These are phyloP conservation scores for Typhlichthys eigenmanni DNA, from an alignment of 2,797 vertebrate species.

Conservation along the genomic window DNA sequence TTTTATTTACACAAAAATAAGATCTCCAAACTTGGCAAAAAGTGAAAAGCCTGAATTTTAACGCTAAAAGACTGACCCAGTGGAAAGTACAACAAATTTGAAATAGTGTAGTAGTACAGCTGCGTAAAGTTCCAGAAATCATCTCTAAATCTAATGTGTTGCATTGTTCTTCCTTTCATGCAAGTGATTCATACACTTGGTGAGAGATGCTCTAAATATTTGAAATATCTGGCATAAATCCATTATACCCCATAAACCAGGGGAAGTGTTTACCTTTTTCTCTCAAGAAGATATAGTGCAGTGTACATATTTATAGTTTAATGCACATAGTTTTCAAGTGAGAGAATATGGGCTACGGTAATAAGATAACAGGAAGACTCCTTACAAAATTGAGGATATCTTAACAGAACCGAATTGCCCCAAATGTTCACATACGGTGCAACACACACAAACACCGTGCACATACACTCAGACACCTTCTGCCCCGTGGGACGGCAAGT, in stretches of 20 bases:
- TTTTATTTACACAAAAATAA: constrained; percentile 6
- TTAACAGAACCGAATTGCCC: constrained; percentile 17
- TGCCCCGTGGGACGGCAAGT: constrained; percentile 36
- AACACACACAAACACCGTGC: background rate
- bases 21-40: constrained; percentile 7
- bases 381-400: background rate
- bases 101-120: background rate
- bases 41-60: background rate
- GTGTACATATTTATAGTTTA: background rate
- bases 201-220: background rate
- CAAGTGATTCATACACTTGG: background rate
- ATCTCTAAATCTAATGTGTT: background rate
- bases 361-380: constrained; percentile 1
- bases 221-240: background rate
- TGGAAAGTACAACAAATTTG: constrained; percentile 9
- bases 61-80: background rate
- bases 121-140: background rate
- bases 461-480: constrained; percentile 28
- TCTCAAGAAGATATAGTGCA: constrained; percentile 8
- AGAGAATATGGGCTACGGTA: background rate
- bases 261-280: background rate
- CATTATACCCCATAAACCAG: background rate
- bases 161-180: background rate
- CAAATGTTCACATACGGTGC: too few relatives aligned
- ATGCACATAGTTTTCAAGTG: background rate